These are phyloP conservation scores for Ursus arctos DNA, from an alignment of 2,113 vertebrate genomes.

Conservation along the genomic window DNA sequence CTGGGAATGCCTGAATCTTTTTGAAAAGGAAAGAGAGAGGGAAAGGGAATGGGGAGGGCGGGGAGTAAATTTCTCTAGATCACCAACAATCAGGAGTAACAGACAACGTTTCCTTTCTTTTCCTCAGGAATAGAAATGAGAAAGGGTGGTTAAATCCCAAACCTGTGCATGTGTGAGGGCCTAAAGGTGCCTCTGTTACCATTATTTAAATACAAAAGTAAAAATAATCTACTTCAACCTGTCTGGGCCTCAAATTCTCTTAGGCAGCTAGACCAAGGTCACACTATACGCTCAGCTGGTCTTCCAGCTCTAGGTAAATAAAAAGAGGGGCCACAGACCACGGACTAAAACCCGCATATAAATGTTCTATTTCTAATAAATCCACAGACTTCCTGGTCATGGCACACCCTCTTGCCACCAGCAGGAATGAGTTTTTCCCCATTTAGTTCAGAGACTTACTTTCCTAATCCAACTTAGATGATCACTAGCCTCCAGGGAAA, in stretches of 20 bases:
- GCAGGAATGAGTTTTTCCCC: not conserved
- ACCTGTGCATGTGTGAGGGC: not conserved
- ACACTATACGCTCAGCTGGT: not conserved
- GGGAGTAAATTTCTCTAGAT: not conserved
- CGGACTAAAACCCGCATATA: not conserved
- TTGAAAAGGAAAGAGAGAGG: not conserved
- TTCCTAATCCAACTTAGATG: not conserved
- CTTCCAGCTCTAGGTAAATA: not conserved
- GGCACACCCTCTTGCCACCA: too few relatives aligned
- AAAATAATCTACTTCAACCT: not conserved
- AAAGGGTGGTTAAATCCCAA: not conserved
- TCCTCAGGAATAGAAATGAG: not conserved
- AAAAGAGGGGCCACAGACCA: not conserved
- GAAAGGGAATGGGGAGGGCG: not conserved
- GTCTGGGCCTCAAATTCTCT: not conserved
- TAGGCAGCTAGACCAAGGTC: not conserved
- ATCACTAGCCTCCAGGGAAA: not conserved
- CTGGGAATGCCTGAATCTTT: not conserved
- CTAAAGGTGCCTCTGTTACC: not conserved
- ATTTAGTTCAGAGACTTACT: not conserved
- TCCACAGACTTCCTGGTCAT: not conserved
- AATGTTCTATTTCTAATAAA: not conserved
- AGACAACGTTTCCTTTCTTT: not conserved
- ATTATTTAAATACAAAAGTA: not conserved
- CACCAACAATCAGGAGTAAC: not conserved